Conservation (phyloP, 2,113 vertebrate species). For the Channa maculata region DNA sequence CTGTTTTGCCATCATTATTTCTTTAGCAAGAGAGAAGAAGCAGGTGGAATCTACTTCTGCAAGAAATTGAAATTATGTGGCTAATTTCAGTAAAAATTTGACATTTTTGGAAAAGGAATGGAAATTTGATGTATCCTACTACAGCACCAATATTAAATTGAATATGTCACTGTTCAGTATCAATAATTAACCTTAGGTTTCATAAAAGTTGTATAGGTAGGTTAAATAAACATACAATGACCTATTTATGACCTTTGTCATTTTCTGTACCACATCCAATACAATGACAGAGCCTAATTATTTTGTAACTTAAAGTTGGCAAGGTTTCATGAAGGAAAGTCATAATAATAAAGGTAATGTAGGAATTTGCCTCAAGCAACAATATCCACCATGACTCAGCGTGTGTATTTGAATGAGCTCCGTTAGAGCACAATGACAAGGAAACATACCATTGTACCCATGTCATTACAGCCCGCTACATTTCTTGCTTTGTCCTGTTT, state of each 20-base stretch:
- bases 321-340: constrained; percentile 29
- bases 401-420: constrained; percentile 23
- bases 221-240: neutral
- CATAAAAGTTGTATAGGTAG: no score
- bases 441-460: constrained; percentile 15
- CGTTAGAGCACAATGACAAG: constrained; percentile 19
- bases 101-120: no score
- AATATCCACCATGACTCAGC: constrained; percentile 52
- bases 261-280: neutral
- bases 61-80: no score
- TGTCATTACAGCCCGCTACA: constrained; percentile 11
- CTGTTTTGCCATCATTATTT: neutral
- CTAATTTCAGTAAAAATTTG: no score
- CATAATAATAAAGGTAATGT: neutral
- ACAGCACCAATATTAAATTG: no score
- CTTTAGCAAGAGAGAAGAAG: neutral
- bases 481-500: constrained; percentile 30
- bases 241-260: neutral
- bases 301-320: constrained; percentile 3
- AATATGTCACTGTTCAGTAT: no score
- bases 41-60: no score
- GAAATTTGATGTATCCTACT: no score
- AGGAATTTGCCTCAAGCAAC: constrained; percentile 47
- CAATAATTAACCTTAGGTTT: no score
- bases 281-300: neutral